Evolutionary conservation across 92 coral and sea anemone genomes (phyloP).

Genomic region (Isaurus tuberculatus): DNA sequence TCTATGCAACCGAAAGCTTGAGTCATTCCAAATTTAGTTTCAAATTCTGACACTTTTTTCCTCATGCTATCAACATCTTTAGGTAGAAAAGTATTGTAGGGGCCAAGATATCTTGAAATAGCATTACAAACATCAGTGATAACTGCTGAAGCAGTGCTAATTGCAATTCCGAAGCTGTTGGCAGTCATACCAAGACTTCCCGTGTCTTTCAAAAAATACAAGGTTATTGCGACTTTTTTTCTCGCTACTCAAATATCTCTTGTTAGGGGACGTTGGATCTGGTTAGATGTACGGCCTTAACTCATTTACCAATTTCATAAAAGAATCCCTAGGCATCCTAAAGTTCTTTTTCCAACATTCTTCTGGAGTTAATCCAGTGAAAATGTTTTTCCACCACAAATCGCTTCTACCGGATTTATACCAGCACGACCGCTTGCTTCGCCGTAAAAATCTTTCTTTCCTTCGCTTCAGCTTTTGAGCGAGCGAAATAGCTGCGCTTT

Average conservation of each 20-base stretch:
- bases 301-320: slow-evolving; percentile 26
- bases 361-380: slow-evolving; percentile 46
- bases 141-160: slow-evolving; percentile 56
- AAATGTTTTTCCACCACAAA: slow-evolving; percentile 14
- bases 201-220: slow-evolving; percentile 65
- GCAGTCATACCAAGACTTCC: slow-evolving; percentile 72
- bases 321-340: slow-evolving; percentile 46
- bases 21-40: slow-evolving; percentile 58
- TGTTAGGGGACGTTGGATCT: too few species aligned
- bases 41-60: slow-evolving; percentile 58
- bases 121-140: slow-evolving; percentile 64
- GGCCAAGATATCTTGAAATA: slow-evolving; percentile 17
- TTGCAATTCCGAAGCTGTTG: slow-evolving; percentile 66
- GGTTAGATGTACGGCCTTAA: slow-evolving; percentile 50
- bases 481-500: background rate
- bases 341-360: slow-evolving; percentile 59
- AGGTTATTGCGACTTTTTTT: slow-evolving; percentile 62
- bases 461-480: background rate
- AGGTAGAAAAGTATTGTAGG: background rate
- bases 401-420: background rate
- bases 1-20: slow-evolving; percentile 65
- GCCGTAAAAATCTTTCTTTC: background rate
- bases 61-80: background rate
- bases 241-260: slow-evolving; percentile 50
- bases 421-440: background rate